Conservation (phyloP, 2,113 vertebrate species). For the Chaetura pelagica region DNA sequence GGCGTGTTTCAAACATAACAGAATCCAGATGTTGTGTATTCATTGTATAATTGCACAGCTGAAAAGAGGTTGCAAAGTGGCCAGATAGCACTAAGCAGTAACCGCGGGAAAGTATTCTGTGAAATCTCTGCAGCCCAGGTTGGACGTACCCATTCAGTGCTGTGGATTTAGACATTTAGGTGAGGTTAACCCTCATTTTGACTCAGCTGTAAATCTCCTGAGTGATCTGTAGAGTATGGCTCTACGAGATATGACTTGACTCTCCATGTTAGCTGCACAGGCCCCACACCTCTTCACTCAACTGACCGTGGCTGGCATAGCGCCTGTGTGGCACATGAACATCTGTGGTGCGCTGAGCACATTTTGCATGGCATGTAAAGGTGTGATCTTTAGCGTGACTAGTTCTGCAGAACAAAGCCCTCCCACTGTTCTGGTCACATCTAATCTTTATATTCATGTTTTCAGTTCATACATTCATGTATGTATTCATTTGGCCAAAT, state of each 20-base stretch:
- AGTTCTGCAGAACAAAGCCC: neutral
- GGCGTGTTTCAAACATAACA: neutral
- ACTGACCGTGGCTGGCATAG: neutral
- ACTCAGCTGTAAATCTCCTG: neutral
- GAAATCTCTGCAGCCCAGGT: neutral
- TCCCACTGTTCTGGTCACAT: neutral
- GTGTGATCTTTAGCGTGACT: neutral
- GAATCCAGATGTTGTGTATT: conserved; percentile 3
- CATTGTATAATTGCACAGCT: neutral
- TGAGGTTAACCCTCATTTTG: neutral
- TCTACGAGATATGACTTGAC: accelerated
- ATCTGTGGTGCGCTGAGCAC: accelerated
- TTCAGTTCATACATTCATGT: neutral
- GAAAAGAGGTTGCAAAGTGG: neutral
- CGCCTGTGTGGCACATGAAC: accelerated
- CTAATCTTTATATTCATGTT: neutral
- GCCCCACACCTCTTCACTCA: neutral
- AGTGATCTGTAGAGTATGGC: neutral
- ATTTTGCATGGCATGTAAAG: accelerated
- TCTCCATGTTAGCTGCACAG: neutral
- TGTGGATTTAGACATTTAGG: neutral
- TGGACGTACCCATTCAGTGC: neutral
- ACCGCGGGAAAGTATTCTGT: neutral
- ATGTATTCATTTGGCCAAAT: neutral
- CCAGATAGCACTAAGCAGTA: neutral